Evolutionary conservation across 1,140 invertebrate species (phyloP).

Genomic region (Drosophila arizonae): DNA sequence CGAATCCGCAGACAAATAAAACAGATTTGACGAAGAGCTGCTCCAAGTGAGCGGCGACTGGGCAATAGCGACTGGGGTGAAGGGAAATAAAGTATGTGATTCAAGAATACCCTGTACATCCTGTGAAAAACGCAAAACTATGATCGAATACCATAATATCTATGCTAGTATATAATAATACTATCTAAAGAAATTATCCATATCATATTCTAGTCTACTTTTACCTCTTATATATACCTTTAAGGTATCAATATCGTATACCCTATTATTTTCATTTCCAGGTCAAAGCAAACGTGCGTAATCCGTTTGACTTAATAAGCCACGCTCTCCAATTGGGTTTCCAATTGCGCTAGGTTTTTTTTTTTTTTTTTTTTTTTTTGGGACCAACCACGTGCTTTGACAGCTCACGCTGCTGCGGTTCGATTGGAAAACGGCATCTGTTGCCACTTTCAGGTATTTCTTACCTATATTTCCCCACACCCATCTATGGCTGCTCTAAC

Average conservation of each 20-base stretch:
- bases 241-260: too few relatives aligned
- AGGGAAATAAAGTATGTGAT: not conserved
- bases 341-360: conserved; percentile 24
- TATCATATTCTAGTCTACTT: too few relatives aligned
- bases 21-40: conserved; percentile 4
- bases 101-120: not conserved
- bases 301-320: conserved; percentile 75
- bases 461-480: not conserved
- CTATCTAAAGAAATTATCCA: too few relatives aligned
- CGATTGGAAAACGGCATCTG: not conserved
- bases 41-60: conserved; percentile 23
- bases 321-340: conserved; percentile 55
- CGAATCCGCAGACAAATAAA: conserved; percentile 10
- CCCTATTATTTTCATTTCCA: not conserved
- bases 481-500: not conserved
- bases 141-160: too few relatives aligned
- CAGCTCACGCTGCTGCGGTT: conserved; percentile 6
- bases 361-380: conserved; percentile 23
- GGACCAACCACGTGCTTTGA: conserved; percentile 24
- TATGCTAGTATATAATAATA: too few relatives aligned
- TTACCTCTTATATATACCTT: too few relatives aligned
- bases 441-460: conserved; percentile 10
- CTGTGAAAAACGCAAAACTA: too few relatives aligned
- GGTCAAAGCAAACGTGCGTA: conserved; percentile 44
- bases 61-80: conserved; percentile 5